A percentile compares a stretch with the other conserved stretches of the same genome.
These are phyloP conservation scores for Temnothorax longispinosus DNA, from an alignment of 1,140 invertebrate species.

Conservation along the genomic window DNA sequence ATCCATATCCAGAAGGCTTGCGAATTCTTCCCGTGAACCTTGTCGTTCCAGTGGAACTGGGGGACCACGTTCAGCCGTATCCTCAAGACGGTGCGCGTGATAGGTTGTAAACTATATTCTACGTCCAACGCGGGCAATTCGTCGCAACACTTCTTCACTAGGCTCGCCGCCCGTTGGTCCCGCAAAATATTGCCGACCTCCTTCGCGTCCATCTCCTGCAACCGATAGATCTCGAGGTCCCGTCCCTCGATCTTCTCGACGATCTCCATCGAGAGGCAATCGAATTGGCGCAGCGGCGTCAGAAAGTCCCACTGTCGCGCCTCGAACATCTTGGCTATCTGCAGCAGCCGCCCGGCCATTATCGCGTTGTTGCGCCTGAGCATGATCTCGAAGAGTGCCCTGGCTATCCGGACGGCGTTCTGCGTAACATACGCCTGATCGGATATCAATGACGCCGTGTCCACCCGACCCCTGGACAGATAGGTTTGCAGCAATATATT, in stretches of 20 bases:
- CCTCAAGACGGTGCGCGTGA: constrained; percentile 96
- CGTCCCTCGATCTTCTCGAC: constrained; percentile 93
- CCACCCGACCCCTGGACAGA: constrained; percentile 92
- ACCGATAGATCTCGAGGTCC: constrained; percentile 90
- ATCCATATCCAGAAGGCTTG: constrained; percentile 99
- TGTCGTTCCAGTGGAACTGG: constrained; percentile 96
- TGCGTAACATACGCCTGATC: constrained; percentile 97
- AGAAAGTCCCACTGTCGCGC: constrained; percentile 95
- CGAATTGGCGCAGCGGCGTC: constrained; percentile 95
- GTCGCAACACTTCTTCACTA: constrained; percentile 94
- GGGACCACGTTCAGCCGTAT: constrained; percentile 94
- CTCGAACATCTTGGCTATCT: constrained; percentile 96
- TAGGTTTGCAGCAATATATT: constrained; percentile 98
- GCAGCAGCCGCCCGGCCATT: constrained; percentile 93
- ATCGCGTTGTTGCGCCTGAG: constrained; percentile 95
- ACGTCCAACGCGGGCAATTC: constrained; percentile 95
- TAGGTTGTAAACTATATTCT: constrained; percentile 95
- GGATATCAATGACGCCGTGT: constrained; percentile 96
- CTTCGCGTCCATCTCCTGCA: constrained; percentile 94
- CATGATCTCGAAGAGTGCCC: constrained; percentile 98
- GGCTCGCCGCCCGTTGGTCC: constrained; percentile 91
- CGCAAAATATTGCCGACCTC: constrained; percentile 94
- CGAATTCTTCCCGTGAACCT: constrained; percentile 93
- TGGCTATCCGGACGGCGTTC: constrained; percentile 95
- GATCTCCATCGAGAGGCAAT: constrained; percentile 91